phyloP scores from a whole-genome alignment of 2,888 invertebrate species.

The Metopia argyrocephala region DNA sequence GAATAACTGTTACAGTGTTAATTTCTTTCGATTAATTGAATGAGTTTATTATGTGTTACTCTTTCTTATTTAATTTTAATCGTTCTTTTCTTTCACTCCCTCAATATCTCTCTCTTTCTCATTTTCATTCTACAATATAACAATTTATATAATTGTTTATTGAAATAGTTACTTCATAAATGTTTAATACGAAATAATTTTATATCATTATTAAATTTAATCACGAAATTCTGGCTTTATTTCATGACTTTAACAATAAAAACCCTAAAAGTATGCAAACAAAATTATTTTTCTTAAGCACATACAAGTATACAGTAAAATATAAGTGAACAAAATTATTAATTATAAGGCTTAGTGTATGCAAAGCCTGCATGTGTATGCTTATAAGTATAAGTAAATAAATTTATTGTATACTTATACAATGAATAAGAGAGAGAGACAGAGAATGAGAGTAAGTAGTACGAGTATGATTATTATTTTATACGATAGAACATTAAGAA shows the following conservation, averaged over 20 bases:
- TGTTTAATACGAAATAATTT: slow-evolving; percentile 54
- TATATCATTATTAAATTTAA: slow-evolving; percentile 25
- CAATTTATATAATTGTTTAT: slow-evolving; percentile 42
- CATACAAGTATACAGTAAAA: not conserved
- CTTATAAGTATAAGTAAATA: slow-evolving; percentile 1
- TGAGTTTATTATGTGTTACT: too few relatives aligned
- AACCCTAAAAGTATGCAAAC: not conserved
- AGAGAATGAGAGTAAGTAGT: too few relatives aligned
- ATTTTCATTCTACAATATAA: not conserved
- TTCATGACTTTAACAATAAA: not conserved
- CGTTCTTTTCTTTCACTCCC: too few relatives aligned
- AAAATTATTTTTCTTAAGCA: not conserved
- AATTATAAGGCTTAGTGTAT: not conserved
- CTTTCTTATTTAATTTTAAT: too few relatives aligned
- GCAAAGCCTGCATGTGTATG: not conserved
- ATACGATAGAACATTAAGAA: not conserved
- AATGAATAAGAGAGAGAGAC: too few relatives aligned
- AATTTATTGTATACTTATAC: slow-evolving; percentile 10
- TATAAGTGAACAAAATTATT: not conserved
- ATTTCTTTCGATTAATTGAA: too few relatives aligned
- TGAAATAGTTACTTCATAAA: slow-evolving; percentile 47
- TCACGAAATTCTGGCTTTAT: not conserved
- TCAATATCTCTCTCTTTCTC: not conserved
- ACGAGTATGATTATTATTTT: slow-evolving; percentile 14
- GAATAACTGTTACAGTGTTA: too few relatives aligned